Conservation (phyloP, 2,113 vertebrate genomes). For the Synchiropus splendidus region DNA sequence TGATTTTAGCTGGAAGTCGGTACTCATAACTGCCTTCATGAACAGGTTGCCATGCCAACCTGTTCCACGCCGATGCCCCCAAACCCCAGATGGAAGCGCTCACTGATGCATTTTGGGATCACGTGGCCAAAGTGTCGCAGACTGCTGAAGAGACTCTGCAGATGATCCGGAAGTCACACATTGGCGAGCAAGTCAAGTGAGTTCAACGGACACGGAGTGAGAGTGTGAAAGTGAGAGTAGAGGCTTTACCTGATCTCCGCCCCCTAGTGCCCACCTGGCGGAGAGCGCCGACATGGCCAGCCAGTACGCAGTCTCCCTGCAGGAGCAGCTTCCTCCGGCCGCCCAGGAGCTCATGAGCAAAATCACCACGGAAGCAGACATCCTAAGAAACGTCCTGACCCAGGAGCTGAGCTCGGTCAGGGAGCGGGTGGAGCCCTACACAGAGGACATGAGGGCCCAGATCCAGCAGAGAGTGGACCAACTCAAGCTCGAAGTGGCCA, state of each 20-base stretch:
- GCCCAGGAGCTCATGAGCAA: constrained; percentile 47
- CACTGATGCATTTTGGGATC: constrained; percentile 70
- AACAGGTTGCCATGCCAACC: constrained; percentile 64
- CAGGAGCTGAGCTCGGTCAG: constrained; percentile 51
- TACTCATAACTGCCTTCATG: background rate
- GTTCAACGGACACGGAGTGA: constrained; percentile 3
- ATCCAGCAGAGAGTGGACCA: constrained; percentile 69
- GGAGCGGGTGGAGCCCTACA: constrained; percentile 54
- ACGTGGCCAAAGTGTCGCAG: constrained; percentile 62
- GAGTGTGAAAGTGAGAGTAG: background rate
- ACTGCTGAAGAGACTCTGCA: constrained; percentile 67
- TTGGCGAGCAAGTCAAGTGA: constrained; percentile 68
- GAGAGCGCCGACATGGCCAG: constrained; percentile 44
- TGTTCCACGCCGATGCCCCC: constrained; percentile 64
- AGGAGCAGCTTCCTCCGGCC: constrained; percentile 38
- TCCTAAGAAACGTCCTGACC: constrained; percentile 46
- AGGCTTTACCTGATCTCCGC: background rate
- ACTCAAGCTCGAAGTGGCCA: constrained; percentile 44
- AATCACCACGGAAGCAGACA: constrained; percentile 47
- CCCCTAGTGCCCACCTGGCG: constrained; percentile 31
- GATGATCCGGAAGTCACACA: constrained; percentile 62
- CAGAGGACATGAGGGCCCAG: constrained; percentile 66
- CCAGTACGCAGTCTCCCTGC: constrained; percentile 48
- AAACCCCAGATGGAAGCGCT: constrained; percentile 65
- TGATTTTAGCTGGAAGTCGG: too few relatives aligned